A percentile compares a stretch with the other conserved stretches of the same genome.
These are phyloP conservation scores for Pardalotus punctatus DNA, from an alignment of 2,113 vertebrate species.

Conservation along the genomic window DNA sequence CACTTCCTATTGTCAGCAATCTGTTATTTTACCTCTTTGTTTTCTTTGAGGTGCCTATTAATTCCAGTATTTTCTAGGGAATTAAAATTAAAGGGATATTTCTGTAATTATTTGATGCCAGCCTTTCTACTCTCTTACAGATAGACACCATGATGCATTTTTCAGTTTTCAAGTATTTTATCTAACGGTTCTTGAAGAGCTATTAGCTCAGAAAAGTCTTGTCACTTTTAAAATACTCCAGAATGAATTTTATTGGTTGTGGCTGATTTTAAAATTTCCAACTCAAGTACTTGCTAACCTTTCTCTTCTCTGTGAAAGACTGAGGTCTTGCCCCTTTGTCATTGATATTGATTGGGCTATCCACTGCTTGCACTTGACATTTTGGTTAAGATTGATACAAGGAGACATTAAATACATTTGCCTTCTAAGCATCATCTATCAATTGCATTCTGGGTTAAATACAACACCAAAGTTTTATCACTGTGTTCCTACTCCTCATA, in stretches of 20 bases:
- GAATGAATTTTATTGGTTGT: neutral
- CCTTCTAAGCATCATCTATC: slow-evolving; percentile 23
- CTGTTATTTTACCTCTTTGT: neutral
- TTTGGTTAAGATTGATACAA: slow-evolving; percentile 29
- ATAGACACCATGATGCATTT: neutral
- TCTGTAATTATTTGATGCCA: neutral
- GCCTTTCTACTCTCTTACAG: neutral
- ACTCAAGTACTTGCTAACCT: neutral
- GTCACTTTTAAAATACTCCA: neutral
- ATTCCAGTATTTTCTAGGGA: neutral
- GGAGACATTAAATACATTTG: slow-evolving; percentile 24
- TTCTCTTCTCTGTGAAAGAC: neutral
- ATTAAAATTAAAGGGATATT: neutral
- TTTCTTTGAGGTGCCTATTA: neutral
- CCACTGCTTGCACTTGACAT: slow-evolving; percentile 1
- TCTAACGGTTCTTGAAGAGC: neutral
- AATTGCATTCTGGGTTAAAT: neutral
- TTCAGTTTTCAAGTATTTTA: neutral
- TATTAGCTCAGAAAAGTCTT: slow-evolving; percentile 30
- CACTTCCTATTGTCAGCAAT: neutral
- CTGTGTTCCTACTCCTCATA: neutral
- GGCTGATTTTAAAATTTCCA: slow-evolving; percentile 5
- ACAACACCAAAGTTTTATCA: neutral
- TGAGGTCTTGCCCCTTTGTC: slow-evolving; percentile 20
- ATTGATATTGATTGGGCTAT: slow-evolving; percentile 27